Conservation (phyloP, 2,888 invertebrate genomes). For the Apeira syringaria region DNA sequence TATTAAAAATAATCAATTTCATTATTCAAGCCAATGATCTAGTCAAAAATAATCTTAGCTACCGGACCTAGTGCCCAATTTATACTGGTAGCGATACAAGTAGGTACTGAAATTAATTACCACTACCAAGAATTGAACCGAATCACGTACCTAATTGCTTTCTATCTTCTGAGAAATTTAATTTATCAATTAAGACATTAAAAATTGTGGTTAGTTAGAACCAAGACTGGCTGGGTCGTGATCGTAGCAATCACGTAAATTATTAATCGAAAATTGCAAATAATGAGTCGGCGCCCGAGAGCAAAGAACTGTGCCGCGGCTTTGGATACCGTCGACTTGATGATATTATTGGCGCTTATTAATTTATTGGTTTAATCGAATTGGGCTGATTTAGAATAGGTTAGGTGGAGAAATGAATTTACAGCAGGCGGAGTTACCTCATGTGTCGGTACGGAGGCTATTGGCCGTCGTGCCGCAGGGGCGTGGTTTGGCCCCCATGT, state of each 20-base stretch:
- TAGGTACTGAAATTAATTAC: slow-evolving; percentile 44
- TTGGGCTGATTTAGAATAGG: slow-evolving; percentile 70
- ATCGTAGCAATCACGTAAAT: slow-evolving; percentile 61
- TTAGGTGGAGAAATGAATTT: slow-evolving; percentile 70
- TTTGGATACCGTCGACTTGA: slow-evolving; percentile 54
- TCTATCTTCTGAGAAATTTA: slow-evolving; percentile 49
- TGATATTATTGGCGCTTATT: slow-evolving; percentile 69
- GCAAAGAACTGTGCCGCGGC: slow-evolving; percentile 50
- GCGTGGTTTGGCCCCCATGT: slow-evolving; percentile 80
- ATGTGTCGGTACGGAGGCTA: slow-evolving; percentile 64
- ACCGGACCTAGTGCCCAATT: slow-evolving; percentile 39
- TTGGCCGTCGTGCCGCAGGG: slow-evolving; percentile 77
- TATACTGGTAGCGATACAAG: slow-evolving; percentile 44
- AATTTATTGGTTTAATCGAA: slow-evolving; percentile 71
- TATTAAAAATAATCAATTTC: slow-evolving; percentile 42
- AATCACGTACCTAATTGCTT: slow-evolving; percentile 47
- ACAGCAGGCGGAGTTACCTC: slow-evolving; percentile 73
- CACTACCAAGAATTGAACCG: slow-evolving; percentile 44
- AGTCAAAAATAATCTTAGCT: slow-evolving; percentile 39
- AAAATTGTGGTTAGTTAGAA: slow-evolving; percentile 47
- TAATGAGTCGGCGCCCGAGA: slow-evolving; percentile 66
- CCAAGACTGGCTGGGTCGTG: slow-evolving; percentile 48
- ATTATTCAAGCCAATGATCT: slow-evolving; percentile 31
- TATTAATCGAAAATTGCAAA: slow-evolving; percentile 72
- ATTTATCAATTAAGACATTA: slow-evolving; percentile 66